These are phyloP conservation scores for Ctenosaura bakeri DNA, from an alignment of 2,797 vertebrate genomes.

Conservation along the genomic window DNA sequence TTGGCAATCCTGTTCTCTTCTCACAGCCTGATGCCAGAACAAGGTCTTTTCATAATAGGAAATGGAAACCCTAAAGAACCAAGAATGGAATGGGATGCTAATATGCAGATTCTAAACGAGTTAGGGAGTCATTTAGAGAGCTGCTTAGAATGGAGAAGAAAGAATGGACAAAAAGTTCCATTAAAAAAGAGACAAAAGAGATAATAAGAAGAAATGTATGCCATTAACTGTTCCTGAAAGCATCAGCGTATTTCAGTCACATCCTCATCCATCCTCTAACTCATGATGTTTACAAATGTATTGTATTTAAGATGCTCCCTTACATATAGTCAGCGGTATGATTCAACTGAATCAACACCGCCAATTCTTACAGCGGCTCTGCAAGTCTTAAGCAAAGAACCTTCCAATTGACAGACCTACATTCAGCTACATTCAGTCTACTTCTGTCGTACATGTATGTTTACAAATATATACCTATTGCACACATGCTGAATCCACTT, in stretches of 20 bases:
- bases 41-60: slow-evolving; percentile 14
- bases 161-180: background rate
- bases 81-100: background rate
- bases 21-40: slow-evolving; percentile 5
- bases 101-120: background rate
- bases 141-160: background rate
- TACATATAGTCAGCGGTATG: background rate
- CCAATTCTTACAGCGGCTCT: background rate
- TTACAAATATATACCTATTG: background rate
- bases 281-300: background rate
- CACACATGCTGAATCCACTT: background rate
- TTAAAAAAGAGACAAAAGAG: background rate
- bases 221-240: slow-evolving; percentile 1
- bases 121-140: background rate
- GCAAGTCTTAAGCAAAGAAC: background rate
- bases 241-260: background rate
- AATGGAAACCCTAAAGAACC: slow-evolving; percentile 17
- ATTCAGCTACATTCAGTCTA: background rate
- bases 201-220: slow-evolving; percentile 2
- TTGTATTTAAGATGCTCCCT: background rate
- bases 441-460: background rate
- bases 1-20: background rate
- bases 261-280: background rate
- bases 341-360: background rate
- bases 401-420: background rate